phyloP scores from a whole-genome alignment of 2,797 vertebrate genomes.

The Ceryle rudis region DNA sequence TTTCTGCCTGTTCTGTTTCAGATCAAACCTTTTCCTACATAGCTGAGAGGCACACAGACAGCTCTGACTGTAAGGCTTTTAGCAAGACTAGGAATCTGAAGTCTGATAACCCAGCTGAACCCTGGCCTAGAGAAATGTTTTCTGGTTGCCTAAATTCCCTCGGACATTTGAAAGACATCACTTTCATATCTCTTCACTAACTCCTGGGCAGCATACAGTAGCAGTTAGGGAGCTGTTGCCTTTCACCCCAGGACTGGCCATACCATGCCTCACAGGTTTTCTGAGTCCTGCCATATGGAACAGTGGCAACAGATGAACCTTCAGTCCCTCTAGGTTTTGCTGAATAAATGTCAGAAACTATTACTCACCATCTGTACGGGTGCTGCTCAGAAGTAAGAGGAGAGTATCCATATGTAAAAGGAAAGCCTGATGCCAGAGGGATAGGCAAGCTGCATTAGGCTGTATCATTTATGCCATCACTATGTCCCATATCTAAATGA shows the following conservation, averaged over 20 bases:
- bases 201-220: not conserved
- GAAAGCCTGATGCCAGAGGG: not conserved
- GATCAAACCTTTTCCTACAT: not conserved
- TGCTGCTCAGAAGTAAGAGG: not conserved
- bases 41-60: not conserved
- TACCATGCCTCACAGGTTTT: not conserved
- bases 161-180: not conserved
- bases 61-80: not conserved
- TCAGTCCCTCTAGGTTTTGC: not conserved
- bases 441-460: not conserved
- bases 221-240: not conserved
- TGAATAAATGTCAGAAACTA: constrained; percentile 9
- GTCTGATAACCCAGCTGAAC: not conserved
- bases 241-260: not conserved
- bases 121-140: not conserved
- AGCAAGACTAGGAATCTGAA: not conserved
- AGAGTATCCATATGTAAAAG: not conserved
- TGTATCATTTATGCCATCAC: not conserved
- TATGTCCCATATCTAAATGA: not conserved
- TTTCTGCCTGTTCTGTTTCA: not conserved
- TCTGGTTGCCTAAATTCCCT: not conserved
- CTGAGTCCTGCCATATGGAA: not conserved
- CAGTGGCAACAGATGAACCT: not conserved
- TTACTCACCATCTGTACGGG: not conserved
- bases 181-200: not conserved